These are phyloP conservation scores for Drosophila nigromelanica DNA, from an alignment of 1,140 invertebrate genomes.

Conservation along the genomic window DNA sequence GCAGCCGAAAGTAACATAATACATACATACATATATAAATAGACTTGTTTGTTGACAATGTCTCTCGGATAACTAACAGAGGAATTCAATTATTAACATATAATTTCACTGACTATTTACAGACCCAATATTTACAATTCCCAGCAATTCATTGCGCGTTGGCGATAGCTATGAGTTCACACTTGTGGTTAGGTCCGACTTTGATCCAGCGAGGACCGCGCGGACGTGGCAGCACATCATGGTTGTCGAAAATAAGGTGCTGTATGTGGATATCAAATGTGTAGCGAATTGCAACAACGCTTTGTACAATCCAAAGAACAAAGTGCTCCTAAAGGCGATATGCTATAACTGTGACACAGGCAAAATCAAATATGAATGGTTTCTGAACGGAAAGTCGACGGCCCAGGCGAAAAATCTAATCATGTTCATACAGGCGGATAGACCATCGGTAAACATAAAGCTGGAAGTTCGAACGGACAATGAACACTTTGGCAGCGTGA, in stretches of 20 bases:
- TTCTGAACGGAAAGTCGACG: conserved; percentile 2
- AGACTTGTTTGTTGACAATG: too few relatives aligned
- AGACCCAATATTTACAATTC: conserved; percentile 35
- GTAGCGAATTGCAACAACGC: conserved; percentile 22
- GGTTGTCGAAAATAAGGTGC: background rate
- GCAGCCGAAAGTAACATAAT: too few relatives aligned
- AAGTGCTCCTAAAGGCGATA: conserved; percentile 15
- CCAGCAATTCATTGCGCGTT: background rate
- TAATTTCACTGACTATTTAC: background rate
- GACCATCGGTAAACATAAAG: background rate
- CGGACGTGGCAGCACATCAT: conserved; percentile 6
- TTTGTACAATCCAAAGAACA: conserved; percentile 2
- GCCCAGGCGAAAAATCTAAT: background rate
- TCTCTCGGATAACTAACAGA: too few relatives aligned
- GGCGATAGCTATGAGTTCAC: conserved; percentile 26
- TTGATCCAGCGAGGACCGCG: conserved; percentile 13
- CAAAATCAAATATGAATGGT: conserved; percentile 37
- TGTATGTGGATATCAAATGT: conserved; percentile 42
- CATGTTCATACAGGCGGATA: background rate
- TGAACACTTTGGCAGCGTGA: background rate
- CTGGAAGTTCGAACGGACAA: background rate
- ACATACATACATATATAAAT: too few relatives aligned
- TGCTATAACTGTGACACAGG: conserved; percentile 29
- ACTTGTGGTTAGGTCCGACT: conserved; percentile 29
- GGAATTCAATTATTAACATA: too few relatives aligned